phyloP scores from a whole-genome alignment of 2,797 vertebrate genomes.

The Oceanodroma leucorhoa region DNA sequence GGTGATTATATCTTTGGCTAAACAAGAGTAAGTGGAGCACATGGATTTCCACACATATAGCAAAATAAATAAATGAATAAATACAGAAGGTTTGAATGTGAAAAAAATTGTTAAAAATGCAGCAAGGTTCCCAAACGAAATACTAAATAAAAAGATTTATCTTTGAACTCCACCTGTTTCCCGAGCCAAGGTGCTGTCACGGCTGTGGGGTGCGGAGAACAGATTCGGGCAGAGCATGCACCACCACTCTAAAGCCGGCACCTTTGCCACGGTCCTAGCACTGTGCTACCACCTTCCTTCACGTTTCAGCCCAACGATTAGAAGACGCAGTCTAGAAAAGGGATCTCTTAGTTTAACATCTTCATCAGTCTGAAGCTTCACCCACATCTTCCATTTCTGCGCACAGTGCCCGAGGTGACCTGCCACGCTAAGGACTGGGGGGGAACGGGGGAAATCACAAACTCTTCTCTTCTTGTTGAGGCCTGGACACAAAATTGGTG shows the following conservation, averaged over 20 bases:
- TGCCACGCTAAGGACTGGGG: background rate
- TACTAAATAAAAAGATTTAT: background rate
- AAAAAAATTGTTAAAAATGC: background rate
- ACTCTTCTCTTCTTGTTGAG: background rate
- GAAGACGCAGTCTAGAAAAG: background rate
- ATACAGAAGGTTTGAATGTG: background rate
- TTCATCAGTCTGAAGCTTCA: background rate
- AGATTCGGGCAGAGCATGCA: background rate
- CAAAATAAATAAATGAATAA: background rate
- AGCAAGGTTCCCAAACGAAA: background rate
- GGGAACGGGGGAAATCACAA: background rate
- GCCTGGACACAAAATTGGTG: background rate
- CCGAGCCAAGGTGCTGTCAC: background rate
- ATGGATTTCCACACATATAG: background rate
- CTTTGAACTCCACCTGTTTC: background rate
- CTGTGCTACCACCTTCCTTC: background rate
- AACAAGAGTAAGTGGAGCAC: conserved; percentile 7
- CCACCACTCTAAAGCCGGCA: too few relatives aligned
- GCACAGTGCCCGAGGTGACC: too few relatives aligned
- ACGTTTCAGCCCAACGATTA: background rate
- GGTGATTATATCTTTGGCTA: conserved; percentile 14
- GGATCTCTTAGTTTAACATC: background rate
- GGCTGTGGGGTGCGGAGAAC: background rate
- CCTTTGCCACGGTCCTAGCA: background rate
- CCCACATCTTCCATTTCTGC: background rate